A percentile compares a stretch with the other conserved stretches of the same genome.
phyloP scores from a whole-genome alignment of 2,888 invertebrate genomes.

The Scrobipalpa atriplicella region DNA sequence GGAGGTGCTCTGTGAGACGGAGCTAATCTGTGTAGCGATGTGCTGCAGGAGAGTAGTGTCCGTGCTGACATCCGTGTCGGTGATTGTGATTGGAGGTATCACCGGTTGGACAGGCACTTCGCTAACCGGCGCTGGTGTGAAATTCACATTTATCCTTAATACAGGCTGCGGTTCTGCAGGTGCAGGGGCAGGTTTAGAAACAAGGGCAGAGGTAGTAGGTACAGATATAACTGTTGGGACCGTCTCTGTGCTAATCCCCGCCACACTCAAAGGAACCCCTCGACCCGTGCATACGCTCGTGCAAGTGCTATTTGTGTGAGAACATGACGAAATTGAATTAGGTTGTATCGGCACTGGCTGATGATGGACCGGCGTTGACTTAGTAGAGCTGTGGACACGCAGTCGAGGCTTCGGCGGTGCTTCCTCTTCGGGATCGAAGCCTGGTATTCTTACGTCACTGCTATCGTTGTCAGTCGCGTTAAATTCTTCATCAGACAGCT shows the following conservation, averaged over 20 bases:
- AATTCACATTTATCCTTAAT: conserved; percentile 6
- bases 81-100: not conserved
- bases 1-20: not conserved
- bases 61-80: not conserved
- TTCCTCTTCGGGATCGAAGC: conserved; percentile 15
- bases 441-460: conserved; percentile 30
- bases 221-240: not conserved
- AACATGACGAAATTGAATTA: not conserved
- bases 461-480: conserved; percentile 9
- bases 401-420: too few relatives aligned
- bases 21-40: not conserved
- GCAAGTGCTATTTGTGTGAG: conserved; percentile 1
- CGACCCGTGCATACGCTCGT: not conserved
- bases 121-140: not conserved
- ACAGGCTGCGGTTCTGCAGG: not conserved
- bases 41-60: not conserved
- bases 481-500: conserved; percentile 35
- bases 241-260: not conserved
- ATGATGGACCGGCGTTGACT: too few relatives aligned
- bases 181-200: not conserved
- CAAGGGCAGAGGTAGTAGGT: too few relatives aligned
- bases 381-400: too few relatives aligned
- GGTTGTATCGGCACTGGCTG: too few relatives aligned
- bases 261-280: conserved; percentile 4
- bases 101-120: not conserved